Evolutionary conservation across 1,140 invertebrate species (phyloP).

Genomic region (Diprion similis): DNA sequence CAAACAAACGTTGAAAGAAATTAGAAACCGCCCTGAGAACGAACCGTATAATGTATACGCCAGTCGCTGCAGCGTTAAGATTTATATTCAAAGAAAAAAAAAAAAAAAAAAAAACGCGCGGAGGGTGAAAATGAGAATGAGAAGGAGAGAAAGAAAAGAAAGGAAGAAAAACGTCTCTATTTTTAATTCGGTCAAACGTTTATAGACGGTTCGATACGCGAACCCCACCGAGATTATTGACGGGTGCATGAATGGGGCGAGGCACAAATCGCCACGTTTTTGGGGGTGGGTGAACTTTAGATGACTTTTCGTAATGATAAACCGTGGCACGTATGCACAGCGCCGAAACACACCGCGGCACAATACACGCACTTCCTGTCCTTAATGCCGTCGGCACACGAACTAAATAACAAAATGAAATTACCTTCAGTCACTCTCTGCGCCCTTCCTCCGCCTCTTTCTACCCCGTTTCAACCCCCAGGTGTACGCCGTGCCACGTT

Average conservation of each 20-base stretch:
- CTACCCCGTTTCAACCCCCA: background rate
- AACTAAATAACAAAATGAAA: conserved; percentile 14
- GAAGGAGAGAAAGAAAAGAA: background rate
- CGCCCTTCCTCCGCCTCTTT: background rate
- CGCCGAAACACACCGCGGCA: background rate
- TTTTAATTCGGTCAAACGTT: too few species aligned
- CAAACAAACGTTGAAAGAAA: background rate
- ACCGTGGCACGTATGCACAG: background rate
- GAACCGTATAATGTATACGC: too few species aligned
- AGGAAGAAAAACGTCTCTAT: background rate
- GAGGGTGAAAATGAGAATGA: too few species aligned
- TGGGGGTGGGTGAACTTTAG: conserved; percentile 1
- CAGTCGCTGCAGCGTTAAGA: too few species aligned
- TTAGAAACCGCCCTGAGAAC: too few species aligned
- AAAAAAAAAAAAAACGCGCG: too few species aligned
- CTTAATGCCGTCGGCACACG: conserved; percentile 10
- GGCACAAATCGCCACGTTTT: too few species aligned
- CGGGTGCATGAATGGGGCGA: too few species aligned
- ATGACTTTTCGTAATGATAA: conserved; percentile 2
- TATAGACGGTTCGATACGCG: too few species aligned
- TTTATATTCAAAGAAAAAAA: too few species aligned
- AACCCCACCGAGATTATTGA: too few species aligned
- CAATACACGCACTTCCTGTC: conserved; percentile 12
- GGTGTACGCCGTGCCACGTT: background rate
- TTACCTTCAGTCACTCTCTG: background rate